Evolutionary conservation across 2,113 vertebrate species (phyloP), one percentile per base, ranked within the genome.

Genomic region (Cyphotilapia sp.): DNA sequence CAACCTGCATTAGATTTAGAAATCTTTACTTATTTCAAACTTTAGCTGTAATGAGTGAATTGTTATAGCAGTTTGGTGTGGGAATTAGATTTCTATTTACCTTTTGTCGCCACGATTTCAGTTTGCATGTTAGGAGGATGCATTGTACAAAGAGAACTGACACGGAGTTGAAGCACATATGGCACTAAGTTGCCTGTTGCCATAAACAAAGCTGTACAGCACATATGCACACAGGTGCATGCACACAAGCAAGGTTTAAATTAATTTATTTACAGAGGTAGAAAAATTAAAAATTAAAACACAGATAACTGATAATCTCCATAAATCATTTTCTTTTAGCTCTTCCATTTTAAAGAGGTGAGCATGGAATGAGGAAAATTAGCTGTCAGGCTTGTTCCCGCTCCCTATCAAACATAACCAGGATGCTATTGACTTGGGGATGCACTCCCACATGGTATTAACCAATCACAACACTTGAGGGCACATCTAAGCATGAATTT

Each of bases 351-450:
- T 84, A 74, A 88, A 92, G 3, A 87, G 38, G 61, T 93, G 53
- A 88, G 49, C 54, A 61, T 76, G n/a, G 45, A 76, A 84, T 84
- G 56, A 82, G 71, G 80, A 57, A 82, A 78, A 90, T 87, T 93
- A 81, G 82, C 87, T 89, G 82, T 51, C 84, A 88, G 82, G 86
- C 83, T 89, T 88, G 57, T 92, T 94, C 71, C 47, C 31, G 91
- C 81, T 80, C 74, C 35, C 89, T 93, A 91, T 93, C 91, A 89
- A 84, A 56, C 74, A 19, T 88, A 85, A 85, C 85, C 92, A 91
- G 89, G 53, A 93, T 88, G 69, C 78, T 82, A 86, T 83, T 85
- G 86, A 92, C n/a, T 42, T 89, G 10, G 54, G 92, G 84, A 92
- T 49, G 27, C 87, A 91, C 91, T 88, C 89, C 91, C 85, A 89